Conservation (phyloP, 2,888 invertebrate species). For the Seladonia tumulorum region DNA sequence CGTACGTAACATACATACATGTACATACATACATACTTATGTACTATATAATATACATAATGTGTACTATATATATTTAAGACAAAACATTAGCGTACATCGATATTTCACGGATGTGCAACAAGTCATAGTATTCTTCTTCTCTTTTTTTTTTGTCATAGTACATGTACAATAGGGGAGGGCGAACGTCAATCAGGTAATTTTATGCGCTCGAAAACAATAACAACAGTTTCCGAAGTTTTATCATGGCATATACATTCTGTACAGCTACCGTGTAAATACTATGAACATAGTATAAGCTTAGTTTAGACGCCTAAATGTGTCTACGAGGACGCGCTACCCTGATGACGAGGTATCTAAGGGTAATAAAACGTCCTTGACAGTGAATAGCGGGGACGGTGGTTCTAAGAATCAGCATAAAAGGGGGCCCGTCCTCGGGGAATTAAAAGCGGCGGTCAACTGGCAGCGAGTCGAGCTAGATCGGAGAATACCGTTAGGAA, state of each 20-base stretch:
- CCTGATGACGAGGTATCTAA: not conserved
- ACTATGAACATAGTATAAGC: not conserved
- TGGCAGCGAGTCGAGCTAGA: not conserved
- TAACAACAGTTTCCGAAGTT: not conserved
- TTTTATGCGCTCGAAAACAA: constrained; percentile 30
- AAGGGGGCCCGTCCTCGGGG: not conserved
- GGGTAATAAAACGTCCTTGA: too few species aligned
- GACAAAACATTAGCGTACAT: constrained; percentile 49
- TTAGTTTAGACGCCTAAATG: not conserved
- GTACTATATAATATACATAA: constrained; percentile 24
- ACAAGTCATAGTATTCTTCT: constrained; percentile 61
- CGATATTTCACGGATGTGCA: constrained; percentile 64
- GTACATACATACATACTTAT: constrained; percentile 1
- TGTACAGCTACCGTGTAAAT: too few species aligned
- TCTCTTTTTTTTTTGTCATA: constrained; percentile 33
- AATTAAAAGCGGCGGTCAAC: not conserved
- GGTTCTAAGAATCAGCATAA: not conserved
- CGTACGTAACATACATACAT: constrained; percentile 22
- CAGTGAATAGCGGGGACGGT: not conserved
- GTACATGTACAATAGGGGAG: constrained; percentile 58
- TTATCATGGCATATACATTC: not conserved
- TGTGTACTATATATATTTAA: constrained; percentile 18
- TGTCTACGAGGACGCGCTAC: not conserved
- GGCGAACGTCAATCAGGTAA: constrained; percentile 42
- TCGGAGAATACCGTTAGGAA: not conserved